Evolutionary conservation across 1,140 invertebrate species (phyloP), one percentile per base, ranked within the genome.

Genomic region (Wiebesia pumilae): DNA sequence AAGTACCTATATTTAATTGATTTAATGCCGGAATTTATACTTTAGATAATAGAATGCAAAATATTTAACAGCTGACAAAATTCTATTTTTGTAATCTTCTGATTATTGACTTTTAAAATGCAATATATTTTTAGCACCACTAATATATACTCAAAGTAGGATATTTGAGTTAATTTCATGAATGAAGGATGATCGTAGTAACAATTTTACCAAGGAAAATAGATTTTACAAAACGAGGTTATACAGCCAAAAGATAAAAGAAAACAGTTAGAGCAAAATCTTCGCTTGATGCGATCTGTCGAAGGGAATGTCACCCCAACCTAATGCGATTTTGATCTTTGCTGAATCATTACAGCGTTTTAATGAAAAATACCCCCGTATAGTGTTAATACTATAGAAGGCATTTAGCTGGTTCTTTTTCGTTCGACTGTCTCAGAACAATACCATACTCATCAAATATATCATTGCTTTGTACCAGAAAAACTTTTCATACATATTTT

Each of bases 301-400:
- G 71, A 51, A 40, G 51, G 58, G 40, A 40, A 67, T 79, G 27
- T 51, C 6, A 12, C 21, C 62, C n/a, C 51, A 35, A 43, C 77
- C 54, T 71, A 62, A 81, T 30, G 30, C 3, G 43, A 87, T 87
- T 87, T 30, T 40, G 75, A 79, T 83, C 85, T 79, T 83, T 71
- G 73, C 81, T 83, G 81, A 83, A 43, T 87, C 65, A 58, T 83
- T 78, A 81, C 71, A 54, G 58, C 62, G 43, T 77, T 75, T 82
- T 82, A 81, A 40, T 30, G 62, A 85, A 54, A 71, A 71, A 62
- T 38, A 35, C 27, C 3, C 21, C 47, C 27, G 6, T 75, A 83
- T 62, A 47, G 24, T 40, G 67, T 14, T 51, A 62, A 83, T 77
- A 69, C 62, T 3, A 30, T 33, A 16, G 19, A 54, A 73, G 24